Percentiles rank a stretch among this genome's conserved stretches.
Conservation (phyloP, 2,113 vertebrate genomes). For the Piprites chloris region DNA sequence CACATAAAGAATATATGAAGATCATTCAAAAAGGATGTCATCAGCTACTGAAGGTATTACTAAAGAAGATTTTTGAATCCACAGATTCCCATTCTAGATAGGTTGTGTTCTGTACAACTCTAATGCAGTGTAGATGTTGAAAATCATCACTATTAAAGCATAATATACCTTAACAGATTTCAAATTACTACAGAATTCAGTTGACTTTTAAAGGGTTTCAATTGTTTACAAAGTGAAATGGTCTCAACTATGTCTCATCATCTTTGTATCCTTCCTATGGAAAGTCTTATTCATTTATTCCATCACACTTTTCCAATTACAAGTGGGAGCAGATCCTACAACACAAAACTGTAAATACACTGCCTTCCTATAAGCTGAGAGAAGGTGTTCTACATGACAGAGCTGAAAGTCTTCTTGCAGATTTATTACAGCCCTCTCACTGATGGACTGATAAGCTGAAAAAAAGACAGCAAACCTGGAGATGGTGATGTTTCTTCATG, state of each 20-base stretch:
- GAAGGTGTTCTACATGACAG: not conserved
- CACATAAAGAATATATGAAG: not conserved
- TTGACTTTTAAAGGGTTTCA: not conserved
- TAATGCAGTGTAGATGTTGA: not conserved
- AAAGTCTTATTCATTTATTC: not conserved
- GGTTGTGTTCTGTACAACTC: not conserved
- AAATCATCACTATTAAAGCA: not conserved
- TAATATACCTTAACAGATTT: not conserved
- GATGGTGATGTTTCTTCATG: not conserved
- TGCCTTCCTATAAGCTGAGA: not conserved
- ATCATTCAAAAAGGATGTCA: not conserved
- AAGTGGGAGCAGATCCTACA: not conserved
- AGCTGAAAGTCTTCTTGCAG: not conserved
- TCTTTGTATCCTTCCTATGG: not conserved
- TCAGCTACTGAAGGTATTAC: not conserved
- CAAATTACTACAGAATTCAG: not conserved
- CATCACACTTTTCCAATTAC: not conserved
- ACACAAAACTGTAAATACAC: not conserved
- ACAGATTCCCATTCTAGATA: not conserved
- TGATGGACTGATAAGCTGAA: not conserved
- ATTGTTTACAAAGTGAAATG: not conserved
- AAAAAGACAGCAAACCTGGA: not conserved
- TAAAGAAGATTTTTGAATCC: not conserved
- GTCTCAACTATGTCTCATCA: not conserved
- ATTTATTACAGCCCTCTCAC: not conserved